Percentiles rank a stretch among this genome's conserved stretches.
Conservation (phyloP, 2,797 vertebrate genomes). For the Atherinosoma microstoma region DNA sequence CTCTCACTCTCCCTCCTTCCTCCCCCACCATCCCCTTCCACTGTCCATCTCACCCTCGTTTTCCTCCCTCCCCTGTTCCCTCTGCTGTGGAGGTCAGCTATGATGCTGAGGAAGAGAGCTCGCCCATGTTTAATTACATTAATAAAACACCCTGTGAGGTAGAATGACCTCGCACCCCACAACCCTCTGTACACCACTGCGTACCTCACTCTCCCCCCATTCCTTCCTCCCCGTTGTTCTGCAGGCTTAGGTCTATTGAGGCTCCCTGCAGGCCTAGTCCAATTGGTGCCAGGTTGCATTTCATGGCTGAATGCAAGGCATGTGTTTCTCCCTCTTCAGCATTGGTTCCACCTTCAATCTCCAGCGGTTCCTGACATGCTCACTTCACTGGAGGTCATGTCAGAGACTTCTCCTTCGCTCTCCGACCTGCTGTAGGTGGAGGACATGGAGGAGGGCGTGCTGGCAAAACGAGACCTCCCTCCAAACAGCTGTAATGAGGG, state of each 20-base stretch:
- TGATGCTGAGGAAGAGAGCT: slow-evolving; percentile 73
- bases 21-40: slow-evolving; percentile 21
- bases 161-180: slow-evolving; percentile 75
- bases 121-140: slow-evolving; percentile 82
- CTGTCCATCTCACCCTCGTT: slow-evolving; percentile 42
- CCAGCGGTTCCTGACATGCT: slow-evolving; percentile 75
- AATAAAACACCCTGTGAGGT: slow-evolving; percentile 82
- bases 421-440: slow-evolving; percentile 68
- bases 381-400: slow-evolving; percentile 80
- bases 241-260: slow-evolving; percentile 52
- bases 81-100: slow-evolving; percentile 76
- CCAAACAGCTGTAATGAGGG: slow-evolving; percentile 73
- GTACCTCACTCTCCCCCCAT: slow-evolving; percentile 37
- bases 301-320: slow-evolving; percentile 80
- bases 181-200: slow-evolving; percentile 42
- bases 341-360: slow-evolving; percentile 71
- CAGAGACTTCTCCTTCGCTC: slow-evolving; percentile 68
- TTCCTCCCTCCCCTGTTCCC: slow-evolving; percentile 32
- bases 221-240: slow-evolving; percentile 56
- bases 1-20: slow-evolving; percentile 25
- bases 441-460: slow-evolving; percentile 38
- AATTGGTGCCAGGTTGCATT: slow-evolving; percentile 79
- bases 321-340: slow-evolving; percentile 70
- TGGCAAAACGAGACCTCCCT: slow-evolving; percentile 53
- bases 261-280: slow-evolving; percentile 69